Base-by-base conservation (phyloP, 2,888 invertebrate genomes). In the Dromius quadrimaculatus region DNA sequence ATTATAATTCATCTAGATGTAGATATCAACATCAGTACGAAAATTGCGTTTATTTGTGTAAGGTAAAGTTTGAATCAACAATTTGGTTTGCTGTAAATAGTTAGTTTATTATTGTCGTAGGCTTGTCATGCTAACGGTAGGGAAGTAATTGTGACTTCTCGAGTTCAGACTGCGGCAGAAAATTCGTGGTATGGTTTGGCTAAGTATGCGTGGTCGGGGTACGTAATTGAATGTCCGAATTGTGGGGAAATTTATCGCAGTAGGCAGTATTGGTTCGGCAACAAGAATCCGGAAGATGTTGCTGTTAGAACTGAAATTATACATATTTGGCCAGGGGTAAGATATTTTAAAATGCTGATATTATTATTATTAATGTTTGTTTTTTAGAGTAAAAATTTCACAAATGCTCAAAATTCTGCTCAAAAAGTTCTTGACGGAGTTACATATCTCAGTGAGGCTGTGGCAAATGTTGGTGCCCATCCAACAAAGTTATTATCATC, bases 231-330 rank as follows among this genome's bases (percentile, higher is more conserved):
- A 77, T 94, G 93, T 81, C 87, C 87, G 9, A 86, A 87, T 75
- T 93, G 91, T 81, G 91, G 91, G 0, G 87, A 90, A 74, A 90
- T 91, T 72, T 88, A 86, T 76, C 85, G 91, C 43, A 90, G 91
- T 76, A 85, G 92, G 19, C 89, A 93, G 78, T 90, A 89, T 79
- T 94, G 93, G 93, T 92, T 89, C 79, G 92, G 92, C 2, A 93
- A 93, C 77, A 88, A 88, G 75, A 86, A 88, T 72, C 91, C 92
- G 0, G 91, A 91, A 78, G 88, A 89, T 72, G 82, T 84, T 22
- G 89, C 89, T 8, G 90, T 92, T 9, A 82, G 87, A 71, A 84
- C 86, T 3, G 90, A 91, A 80, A 87, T 89, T 50, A 84, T 87
- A 11, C 92, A 91, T 78, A 87, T 91, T 13, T 92, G 91, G 92